phyloP scores from a whole-genome alignment of 2,888 invertebrate species.

The Sericinus montela region DNA sequence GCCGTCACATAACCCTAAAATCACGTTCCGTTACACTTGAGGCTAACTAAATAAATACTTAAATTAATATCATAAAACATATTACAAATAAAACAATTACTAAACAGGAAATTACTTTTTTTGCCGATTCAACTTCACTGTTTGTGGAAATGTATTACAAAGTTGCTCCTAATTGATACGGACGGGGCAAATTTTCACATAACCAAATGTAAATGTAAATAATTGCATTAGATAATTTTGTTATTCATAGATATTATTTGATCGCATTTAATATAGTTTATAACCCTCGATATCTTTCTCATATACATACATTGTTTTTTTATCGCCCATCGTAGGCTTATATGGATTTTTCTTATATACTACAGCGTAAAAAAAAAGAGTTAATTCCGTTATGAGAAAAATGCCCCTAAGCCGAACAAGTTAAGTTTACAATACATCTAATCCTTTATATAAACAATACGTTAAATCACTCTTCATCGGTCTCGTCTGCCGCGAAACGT shows the following conservation, averaged over 20 bases:
- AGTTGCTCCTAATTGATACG: slow-evolving; percentile 18
- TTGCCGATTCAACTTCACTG: slow-evolving; percentile 26
- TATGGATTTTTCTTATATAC: background rate
- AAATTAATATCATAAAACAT: slow-evolving; percentile 62
- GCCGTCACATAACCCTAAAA: slow-evolving; percentile 18
- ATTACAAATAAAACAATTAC: slow-evolving; percentile 49
- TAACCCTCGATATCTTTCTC: no score
- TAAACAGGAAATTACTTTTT: slow-evolving; percentile 30
- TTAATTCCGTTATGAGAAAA: slow-evolving; percentile 20
- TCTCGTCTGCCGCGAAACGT: slow-evolving; percentile 10
- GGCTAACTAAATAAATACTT: slow-evolving; percentile 72
- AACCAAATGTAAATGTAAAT: background rate
- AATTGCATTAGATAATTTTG: background rate
- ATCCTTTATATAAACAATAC: slow-evolving; percentile 37
- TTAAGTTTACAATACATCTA: slow-evolving; percentile 37
- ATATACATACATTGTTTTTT: background rate
- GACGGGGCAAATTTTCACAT: slow-evolving; percentile 22
- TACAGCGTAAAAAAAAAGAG: slow-evolving; percentile 5
- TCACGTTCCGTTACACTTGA: slow-evolving; percentile 31
- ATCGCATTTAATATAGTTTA: no score
- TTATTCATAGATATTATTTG: no score
- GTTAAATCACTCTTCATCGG: slow-evolving; percentile 24
- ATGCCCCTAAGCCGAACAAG: slow-evolving; percentile 30
- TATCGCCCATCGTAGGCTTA: background rate
- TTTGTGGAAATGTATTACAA: slow-evolving; percentile 33